Conservation (phyloP, 2,113 vertebrate species). For the Psephotus haematonotus region DNA sequence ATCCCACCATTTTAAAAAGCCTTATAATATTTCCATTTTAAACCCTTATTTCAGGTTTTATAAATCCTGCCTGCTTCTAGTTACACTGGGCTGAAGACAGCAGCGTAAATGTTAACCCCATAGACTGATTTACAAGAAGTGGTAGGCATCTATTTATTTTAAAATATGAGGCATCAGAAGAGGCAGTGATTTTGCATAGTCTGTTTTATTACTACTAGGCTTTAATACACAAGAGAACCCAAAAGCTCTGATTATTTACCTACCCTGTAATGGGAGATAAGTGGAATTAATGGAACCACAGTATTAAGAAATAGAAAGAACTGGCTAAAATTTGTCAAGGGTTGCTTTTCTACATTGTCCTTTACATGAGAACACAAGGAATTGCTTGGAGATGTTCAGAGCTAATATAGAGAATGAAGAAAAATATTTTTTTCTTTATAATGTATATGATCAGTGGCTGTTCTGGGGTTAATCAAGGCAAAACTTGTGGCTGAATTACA, state of each 20-base stretch:
- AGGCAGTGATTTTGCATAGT: background rate
- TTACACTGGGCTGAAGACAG: background rate
- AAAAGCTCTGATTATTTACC: background rate
- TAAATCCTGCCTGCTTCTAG: background rate
- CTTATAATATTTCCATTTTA: background rate
- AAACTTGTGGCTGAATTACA: background rate
- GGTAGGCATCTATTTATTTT: background rate
- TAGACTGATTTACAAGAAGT: background rate
- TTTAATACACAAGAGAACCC: background rate
- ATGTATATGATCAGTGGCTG: background rate
- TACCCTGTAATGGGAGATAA: background rate
- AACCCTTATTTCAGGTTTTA: slow-evolving; percentile 13
- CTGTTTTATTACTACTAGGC: background rate
- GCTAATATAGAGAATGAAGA: background rate
- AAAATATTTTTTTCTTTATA: background rate
- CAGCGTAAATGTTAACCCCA: background rate
- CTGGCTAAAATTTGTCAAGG: background rate
- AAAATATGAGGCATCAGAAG: slow-evolving; percentile 3
- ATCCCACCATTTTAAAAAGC: background rate
- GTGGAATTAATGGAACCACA: background rate
- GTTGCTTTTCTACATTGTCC: background rate
- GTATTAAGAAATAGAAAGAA: background rate
- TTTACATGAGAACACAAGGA: background rate
- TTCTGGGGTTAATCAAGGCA: background rate
- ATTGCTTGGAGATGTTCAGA: background rate